Base-by-base conservation (phyloP, 2,113 vertebrate species). In the Turnix velox region DNA sequence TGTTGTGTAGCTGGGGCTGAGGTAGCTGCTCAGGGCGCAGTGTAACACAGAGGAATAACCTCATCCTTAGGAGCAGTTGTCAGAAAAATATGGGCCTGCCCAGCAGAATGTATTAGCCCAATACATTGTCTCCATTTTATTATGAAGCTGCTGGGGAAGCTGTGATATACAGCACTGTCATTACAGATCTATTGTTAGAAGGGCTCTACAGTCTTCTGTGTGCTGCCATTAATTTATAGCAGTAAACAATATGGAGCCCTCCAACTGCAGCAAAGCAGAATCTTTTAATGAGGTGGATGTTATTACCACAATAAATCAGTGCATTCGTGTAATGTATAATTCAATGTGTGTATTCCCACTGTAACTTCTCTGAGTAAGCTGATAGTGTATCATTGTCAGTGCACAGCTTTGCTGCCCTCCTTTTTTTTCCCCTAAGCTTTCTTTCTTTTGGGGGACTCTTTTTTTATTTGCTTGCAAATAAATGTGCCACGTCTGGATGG, bases 281-380 rank as follows among this genome's bases (percentile, higher is more conserved):
- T 98, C 98, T 99, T 99, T 99, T 99, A 99, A 99, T 99, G 99
- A 99, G 99, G 98, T 98, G 97, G 97, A 98, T 98, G 99, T 99
- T 99, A 99, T 99, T 99, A 99, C 98, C 97, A 98, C 98, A 98
- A 99, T 99, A 99, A 99, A 99, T 99, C 99, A 99, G 99, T 94
- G 97, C 98, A 98, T 98, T 98, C 98, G 94, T 98, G 98, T 99
- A 98, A 99, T 99, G 99, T 99, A 99, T 99, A 99, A 99, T 99
- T 99, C 99, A 99, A 98, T 97, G 98, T 99, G 99, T 99, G 99
- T 99, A 99, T 99, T 98, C 98, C 98, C 98, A 98, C 98, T 98
- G 98, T 98, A 98, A 98, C 98, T 98, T 98, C 98, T 98, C 98
- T 97, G 98, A 98, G 98, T 98, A 98, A 98, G 98, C 98, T 98